phyloP scores from a whole-genome alignment of 2,113 vertebrate species.

The Calypte anna region DNA sequence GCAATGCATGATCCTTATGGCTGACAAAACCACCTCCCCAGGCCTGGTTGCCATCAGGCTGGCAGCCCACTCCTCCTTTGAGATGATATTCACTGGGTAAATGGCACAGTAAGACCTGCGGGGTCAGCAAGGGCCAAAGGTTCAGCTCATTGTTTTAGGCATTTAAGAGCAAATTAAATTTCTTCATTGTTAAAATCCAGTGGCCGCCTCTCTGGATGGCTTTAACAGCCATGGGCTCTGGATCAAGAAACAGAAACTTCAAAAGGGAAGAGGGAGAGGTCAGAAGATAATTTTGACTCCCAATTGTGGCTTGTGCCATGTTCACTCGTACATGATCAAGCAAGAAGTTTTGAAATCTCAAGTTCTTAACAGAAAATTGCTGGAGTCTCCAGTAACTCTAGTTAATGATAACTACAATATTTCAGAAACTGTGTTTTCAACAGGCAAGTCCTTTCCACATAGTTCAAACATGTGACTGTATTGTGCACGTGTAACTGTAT shows the following conservation, averaged over 20 bases:
- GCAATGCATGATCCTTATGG: rapidly evolving
- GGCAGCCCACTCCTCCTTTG: background rate
- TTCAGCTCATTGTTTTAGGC: background rate
- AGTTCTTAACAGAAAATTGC: background rate
- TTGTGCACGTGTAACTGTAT: background rate
- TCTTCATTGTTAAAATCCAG: background rate
- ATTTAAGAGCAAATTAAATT: background rate
- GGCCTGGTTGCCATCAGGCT: background rate
- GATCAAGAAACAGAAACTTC: background rate
- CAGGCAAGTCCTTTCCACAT: background rate
- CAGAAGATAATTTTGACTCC: background rate
- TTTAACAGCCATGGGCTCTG: background rate
- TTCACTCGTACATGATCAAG: background rate
- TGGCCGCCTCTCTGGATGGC: background rate
- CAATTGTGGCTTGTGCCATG: background rate
- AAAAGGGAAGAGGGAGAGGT: background rate
- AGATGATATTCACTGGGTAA: background rate
- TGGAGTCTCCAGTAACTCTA: background rate
- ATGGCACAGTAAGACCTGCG: too few relatives aligned
- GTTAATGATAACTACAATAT: background rate
- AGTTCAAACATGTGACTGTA: rapidly evolving
- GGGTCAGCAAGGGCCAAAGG: background rate
- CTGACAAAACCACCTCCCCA: background rate
- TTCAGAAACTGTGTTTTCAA: background rate
- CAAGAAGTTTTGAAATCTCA: background rate